These are phyloP conservation scores for Nannobrachium achirus DNA, from an alignment of 2,113 vertebrate species.

Conservation along the genomic window DNA sequence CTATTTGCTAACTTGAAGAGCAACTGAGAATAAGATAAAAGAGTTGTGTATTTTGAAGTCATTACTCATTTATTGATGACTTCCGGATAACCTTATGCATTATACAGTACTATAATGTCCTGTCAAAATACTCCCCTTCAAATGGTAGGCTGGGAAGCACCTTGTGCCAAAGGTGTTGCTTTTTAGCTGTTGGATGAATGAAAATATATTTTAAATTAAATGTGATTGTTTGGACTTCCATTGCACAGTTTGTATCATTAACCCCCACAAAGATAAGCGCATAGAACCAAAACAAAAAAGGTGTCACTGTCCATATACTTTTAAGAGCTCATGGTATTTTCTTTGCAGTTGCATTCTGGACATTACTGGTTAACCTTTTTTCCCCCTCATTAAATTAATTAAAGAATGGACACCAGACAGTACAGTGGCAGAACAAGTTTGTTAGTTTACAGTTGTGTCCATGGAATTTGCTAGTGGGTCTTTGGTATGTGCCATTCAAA, in stretches of 20 bases:
- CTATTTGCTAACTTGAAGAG: background rate
- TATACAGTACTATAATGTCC: background rate
- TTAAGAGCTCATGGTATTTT: background rate
- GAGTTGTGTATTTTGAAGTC: background rate
- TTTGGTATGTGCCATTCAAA: conserved; percentile 19
- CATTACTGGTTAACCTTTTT: background rate
- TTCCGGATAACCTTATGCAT: background rate
- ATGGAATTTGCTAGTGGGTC: conserved; percentile 25
- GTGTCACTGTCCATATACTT: conserved; percentile 5
- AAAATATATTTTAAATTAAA: background rate
- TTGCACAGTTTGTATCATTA: background rate
- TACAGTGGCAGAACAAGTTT: conserved; percentile 30
- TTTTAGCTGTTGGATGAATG: background rate
- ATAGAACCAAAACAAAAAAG: conserved; percentile 10
- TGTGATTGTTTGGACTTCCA: background rate
- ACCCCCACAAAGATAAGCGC: conserved; percentile 41
- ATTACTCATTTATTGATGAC: background rate
- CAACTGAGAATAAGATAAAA: background rate
- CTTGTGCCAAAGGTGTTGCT: background rate
- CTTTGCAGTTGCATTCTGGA: conserved; percentile 1
- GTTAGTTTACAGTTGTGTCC: conserved; percentile 47
- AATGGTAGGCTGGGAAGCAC: background rate
- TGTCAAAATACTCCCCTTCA: background rate
- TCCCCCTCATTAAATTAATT: too few species aligned
- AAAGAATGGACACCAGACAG: background rate